These are phyloP conservation scores for Lepidurus arcticus DNA, from an alignment of 1,140 invertebrate species.

Conservation along the genomic window DNA sequence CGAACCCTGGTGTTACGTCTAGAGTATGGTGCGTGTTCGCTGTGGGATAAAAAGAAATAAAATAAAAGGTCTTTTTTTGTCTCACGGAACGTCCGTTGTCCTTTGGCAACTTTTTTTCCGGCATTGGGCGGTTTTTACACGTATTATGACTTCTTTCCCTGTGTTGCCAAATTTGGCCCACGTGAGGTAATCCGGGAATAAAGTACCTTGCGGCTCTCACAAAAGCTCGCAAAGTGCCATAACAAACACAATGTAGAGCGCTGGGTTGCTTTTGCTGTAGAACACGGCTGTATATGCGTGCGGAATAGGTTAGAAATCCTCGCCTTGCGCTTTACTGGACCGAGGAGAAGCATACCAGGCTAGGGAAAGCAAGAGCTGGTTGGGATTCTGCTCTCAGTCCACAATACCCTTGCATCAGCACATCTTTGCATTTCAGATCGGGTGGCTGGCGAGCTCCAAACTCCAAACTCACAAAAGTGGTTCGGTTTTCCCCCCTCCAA, in stretches of 20 bases:
- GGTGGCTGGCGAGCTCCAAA: not conserved
- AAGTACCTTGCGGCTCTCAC: constrained; percentile 11
- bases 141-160: not conserved
- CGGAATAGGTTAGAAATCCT: not conserved
- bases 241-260: not conserved
- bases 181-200: not conserved
- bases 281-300: not conserved
- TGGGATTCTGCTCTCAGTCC: constrained; percentile 15
- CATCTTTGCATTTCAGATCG: not conserved
- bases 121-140: no score
- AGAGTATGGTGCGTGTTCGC: no score
- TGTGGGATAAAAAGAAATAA: no score
- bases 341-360: not conserved
- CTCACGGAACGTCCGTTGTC: no score
- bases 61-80: no score
- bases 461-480: not conserved
- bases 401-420: constrained; percentile 6
- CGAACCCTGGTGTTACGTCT: no score
- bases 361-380: not conserved
- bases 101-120: no score
- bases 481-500: no score
- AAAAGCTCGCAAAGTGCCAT: not conserved
- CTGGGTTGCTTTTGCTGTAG: not conserved
- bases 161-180: not conserved
- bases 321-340: constrained; percentile 17